These are phyloP conservation scores for Sinosuthora webbiana DNA, from an alignment of 2,113 vertebrate species.

Conservation along the genomic window DNA sequence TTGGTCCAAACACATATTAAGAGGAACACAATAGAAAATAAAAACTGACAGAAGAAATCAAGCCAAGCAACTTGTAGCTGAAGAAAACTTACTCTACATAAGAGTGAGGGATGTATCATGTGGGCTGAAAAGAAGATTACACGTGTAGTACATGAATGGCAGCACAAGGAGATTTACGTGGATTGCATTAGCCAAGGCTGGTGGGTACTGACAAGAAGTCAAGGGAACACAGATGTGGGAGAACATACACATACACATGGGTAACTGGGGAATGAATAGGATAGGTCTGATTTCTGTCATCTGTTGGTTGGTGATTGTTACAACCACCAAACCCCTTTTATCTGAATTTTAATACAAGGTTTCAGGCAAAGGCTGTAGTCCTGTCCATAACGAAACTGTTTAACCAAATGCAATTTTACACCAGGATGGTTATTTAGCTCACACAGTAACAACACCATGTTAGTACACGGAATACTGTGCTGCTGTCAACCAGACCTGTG, in stretches of 20 bases:
- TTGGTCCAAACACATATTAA: neutral
- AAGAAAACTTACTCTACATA: neutral
- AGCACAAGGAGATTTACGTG: neutral
- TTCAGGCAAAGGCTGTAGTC: neutral
- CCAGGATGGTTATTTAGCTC: neutral
- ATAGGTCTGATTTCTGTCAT: neutral
- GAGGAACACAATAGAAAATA: neutral
- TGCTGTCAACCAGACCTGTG: neutral
- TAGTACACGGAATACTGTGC: neutral
- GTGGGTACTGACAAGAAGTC: neutral
- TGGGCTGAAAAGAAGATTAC: neutral
- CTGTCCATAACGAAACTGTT: neutral
- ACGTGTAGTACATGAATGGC: rapidly evolving
- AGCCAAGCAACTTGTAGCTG: neutral
- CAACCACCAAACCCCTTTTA: neutral
- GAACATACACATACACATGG: rapidly evolving
- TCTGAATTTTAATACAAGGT: neutral
- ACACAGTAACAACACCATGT: neutral
- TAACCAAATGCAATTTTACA: neutral
- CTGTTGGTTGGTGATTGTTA: neutral
- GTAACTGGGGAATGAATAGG: rapidly evolving
- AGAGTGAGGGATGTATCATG: neutral
- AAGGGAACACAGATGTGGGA: neutral
- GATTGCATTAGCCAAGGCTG: neutral
- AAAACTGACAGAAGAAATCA: neutral